Evolutionary conservation across 1,140 invertebrate genomes (phyloP).

Genomic region (Coptotermes formosanus): DNA sequence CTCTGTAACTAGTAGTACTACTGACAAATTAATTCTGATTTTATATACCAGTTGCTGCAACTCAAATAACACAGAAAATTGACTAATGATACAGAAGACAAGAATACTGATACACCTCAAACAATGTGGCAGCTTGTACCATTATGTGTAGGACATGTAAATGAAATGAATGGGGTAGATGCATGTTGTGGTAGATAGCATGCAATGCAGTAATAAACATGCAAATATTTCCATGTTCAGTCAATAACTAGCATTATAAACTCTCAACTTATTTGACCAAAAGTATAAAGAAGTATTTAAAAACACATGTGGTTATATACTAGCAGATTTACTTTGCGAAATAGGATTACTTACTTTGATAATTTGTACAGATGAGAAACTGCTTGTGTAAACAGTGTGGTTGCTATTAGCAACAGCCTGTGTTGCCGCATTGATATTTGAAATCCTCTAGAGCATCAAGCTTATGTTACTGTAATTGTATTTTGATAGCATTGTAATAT

Average conservation of each 20-base stretch:
- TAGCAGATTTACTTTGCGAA: background rate
- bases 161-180: background rate
- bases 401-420: background rate
- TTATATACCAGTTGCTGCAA: slow-evolving; percentile 19
- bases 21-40: background rate
- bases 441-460: too few species aligned
- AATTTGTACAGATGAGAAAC: background rate
- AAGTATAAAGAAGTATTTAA: background rate
- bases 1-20: background rate
- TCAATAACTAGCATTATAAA: background rate
- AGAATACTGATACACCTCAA: slow-evolving; percentile 23
- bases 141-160: background rate
- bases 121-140: slow-evolving; percentile 14
- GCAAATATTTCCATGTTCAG: background rate
- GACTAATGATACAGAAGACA: background rate
- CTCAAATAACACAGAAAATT: background rate
- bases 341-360: background rate
- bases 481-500: too few species aligned
- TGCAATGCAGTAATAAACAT: background rate
- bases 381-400: background rate
- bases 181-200: background rate
- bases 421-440: background rate
- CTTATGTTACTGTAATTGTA: too few species aligned
- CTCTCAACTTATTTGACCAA: background rate
- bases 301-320: too few species aligned